Percentiles rank a stretch among this genome's conserved stretches.
These are phyloP conservation scores for Conops quadrifasciatus DNA, from an alignment of 2,888 invertebrate genomes.

Conservation along the genomic window DNA sequence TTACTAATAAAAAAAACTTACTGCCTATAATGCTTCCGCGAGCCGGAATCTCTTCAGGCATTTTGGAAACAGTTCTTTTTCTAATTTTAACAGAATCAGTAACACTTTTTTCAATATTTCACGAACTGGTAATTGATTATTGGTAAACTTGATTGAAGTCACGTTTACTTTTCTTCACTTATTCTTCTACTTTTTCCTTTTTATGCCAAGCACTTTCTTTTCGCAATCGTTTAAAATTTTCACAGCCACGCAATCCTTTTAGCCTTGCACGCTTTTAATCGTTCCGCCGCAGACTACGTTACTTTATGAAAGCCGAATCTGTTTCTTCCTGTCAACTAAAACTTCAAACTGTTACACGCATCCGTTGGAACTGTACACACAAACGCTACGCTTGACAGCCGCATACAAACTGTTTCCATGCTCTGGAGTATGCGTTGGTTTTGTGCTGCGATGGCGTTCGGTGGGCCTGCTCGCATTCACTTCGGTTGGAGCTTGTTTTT, in stretches of 20 bases:
- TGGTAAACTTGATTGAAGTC: constrained; percentile 24
- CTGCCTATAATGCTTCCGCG: constrained; percentile 70
- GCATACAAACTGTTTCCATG: constrained; percentile 50
- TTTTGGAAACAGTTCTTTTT: constrained; percentile 40
- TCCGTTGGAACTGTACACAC: constrained; percentile 2
- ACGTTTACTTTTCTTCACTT: neutral
- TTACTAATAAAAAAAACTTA: constrained; percentile 62
- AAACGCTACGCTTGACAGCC: constrained; percentile 50
- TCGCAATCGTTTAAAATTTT: too few relatives aligned
- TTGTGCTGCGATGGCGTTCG: constrained; percentile 18
- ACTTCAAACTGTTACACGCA: neutral
- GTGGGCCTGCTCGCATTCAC: too few relatives aligned
- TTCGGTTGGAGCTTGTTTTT: neutral
- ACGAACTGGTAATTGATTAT: too few relatives aligned
- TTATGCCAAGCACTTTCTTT: too few relatives aligned
- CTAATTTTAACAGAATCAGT: constrained; percentile 29
- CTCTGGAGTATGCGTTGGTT: constrained; percentile 40
- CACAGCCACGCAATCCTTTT: constrained; percentile 10
- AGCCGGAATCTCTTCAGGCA: constrained; percentile 68
- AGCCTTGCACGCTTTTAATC: neutral
- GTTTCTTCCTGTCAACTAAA: neutral
- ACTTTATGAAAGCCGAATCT: neutral
- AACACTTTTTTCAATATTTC: constrained; percentile 21
- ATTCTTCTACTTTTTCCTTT: neutral
- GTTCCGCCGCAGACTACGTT: too few relatives aligned